Base-by-base conservation (phyloP, 2,113 vertebrate species). In the Tachuris rubrigastra region DNA sequence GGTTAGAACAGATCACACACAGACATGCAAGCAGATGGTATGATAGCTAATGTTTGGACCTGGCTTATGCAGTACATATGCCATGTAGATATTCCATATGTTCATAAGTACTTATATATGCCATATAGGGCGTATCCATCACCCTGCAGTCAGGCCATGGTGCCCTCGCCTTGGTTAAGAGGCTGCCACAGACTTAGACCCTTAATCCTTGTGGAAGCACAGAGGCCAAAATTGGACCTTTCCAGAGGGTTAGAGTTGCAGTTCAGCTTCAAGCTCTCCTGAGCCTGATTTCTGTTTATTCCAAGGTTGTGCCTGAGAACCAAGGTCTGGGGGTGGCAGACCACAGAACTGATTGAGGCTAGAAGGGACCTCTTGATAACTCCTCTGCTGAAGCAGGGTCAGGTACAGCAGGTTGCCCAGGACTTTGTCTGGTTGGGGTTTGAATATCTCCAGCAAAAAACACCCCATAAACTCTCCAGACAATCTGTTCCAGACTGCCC, bases 51-150 rank as follows among this genome's bases (percentile, higher is more conserved):
- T 0, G 0, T 58, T 80, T 53, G 84, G 42, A 50, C 53, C 59
- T 50, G 73, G 16, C 47, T 81, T 19, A 31, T 2, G 2, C 73
- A 30, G 18, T 2, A 9, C n/a, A 5, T 21, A 10, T 41, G 46
- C 46, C 44, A 28, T 22, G 47, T 10, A 39, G 33, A 18, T 62
- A 25, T 6, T 21, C 65, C 71, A 6, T 9, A 21, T 9, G 33
- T 59, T 59, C 20, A 0, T 8, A 28, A 68, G 22, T 31, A 62
- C 52, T 68, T 53, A 3, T 24, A 0, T 7, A 19, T 42, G 44
- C 63, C 35, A 9, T 9, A 14, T 0, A 14, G 33, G 23, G 25
- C 25, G 46, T 21, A 28, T 12, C 31, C 55, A 35, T 21, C 67
- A 39, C 17, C 31, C 46, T 62, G 44, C 49, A 24, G 24, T 9